These are phyloP conservation scores for Nasonia oneida DNA, from an alignment of 2,888 invertebrate genomes.

Conservation along the genomic window DNA sequence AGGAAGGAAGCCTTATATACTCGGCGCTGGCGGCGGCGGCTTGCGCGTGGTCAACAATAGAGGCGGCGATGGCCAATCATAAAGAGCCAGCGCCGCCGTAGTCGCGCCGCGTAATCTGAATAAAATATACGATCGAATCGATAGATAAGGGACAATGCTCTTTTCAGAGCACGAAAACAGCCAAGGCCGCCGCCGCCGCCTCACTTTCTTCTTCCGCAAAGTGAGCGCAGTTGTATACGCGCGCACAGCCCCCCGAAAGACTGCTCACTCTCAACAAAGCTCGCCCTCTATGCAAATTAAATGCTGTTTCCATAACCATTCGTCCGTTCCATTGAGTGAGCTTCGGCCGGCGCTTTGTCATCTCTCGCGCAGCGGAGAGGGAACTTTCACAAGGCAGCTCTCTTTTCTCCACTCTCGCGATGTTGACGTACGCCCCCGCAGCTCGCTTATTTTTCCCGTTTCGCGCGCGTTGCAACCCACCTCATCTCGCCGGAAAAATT, in stretches of 20 bases:
- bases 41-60: conserved; percentile 65
- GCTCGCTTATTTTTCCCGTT: conserved; percentile 23
- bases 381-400: conserved; percentile 75
- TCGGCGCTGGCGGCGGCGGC: background rate
- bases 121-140: conserved; percentile 79
- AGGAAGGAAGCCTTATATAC: conserved; percentile 19
- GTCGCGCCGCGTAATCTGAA: conserved; percentile 74
- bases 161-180: conserved; percentile 74
- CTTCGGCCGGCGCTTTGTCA: conserved; percentile 76
- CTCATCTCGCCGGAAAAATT: too few relatives aligned
- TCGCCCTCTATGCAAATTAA: conserved; percentile 79
- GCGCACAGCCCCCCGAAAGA: conserved; percentile 11
- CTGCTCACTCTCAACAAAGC: conserved; percentile 51
- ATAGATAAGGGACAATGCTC: conserved; percentile 79
- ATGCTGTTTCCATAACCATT: conserved; percentile 80
- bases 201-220: conserved; percentile 49
- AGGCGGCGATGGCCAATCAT: conserved; percentile 77
- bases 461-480: too few relatives aligned
- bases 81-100: conserved; percentile 71
- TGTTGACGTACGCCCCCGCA: conserved; percentile 14
- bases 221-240: background rate
- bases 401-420: conserved; percentile 46
- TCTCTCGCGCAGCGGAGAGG: conserved; percentile 70
- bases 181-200: conserved; percentile 37
- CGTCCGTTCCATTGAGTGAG: conserved; percentile 79